Conservation (phyloP, 2,113 vertebrate genomes). For the Furnarius figulus region DNA sequence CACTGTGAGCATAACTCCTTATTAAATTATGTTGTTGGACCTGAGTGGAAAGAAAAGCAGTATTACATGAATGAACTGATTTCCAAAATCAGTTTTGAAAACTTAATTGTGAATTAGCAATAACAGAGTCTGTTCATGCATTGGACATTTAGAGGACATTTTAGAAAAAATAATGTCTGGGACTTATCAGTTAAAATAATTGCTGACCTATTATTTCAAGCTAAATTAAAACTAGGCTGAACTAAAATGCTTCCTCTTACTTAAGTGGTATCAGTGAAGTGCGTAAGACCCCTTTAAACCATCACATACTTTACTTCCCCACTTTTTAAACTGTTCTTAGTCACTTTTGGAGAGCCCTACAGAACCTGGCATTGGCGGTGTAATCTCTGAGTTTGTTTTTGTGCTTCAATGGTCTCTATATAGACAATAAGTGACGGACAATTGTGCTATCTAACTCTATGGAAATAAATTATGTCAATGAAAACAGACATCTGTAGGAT, state of each 20-base stretch:
- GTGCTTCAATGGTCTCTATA: neutral
- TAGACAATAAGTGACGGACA: neutral
- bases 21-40: neutral
- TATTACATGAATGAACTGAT: neutral
- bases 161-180: neutral
- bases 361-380: neutral
- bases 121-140: neutral
- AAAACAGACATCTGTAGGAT: neutral
- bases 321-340: neutral
- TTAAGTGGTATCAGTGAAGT: neutral
- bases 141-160: neutral
- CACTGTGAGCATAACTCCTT: neutral
- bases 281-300: neutral
- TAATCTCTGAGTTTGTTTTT: neutral
- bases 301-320: neutral
- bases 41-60: neutral
- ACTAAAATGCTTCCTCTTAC: neutral
- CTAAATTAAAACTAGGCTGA: neutral
- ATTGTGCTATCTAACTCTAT: neutral
- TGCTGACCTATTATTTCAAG: neutral
- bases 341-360: neutral
- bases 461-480: neutral
- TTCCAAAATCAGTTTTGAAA: neutral
- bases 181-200: neutral
- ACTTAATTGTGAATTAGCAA: neutral